Evolutionary conservation across 35 echinoderm and acorn worm genomes (phyloP), one percentile per base, ranked within the genome.

Genomic region (Hemicentrotus pulcherrimus): DNA sequence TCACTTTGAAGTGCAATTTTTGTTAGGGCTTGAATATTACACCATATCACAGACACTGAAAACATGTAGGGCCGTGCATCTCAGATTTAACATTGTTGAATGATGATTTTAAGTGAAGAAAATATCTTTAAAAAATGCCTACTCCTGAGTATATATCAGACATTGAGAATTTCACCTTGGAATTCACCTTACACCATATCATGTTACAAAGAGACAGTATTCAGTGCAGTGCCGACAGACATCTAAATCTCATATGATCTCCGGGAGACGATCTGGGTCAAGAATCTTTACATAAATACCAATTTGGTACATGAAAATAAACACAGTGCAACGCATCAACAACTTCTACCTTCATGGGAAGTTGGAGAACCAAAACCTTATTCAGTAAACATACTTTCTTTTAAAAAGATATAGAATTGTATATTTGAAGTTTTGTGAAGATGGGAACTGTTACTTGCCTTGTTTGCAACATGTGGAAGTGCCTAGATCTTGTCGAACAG

Each of bases 221-320:
- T 78, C 65, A 78, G 22, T 22, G 28, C 28, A 4, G 6, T 78
- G 65, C 65, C 28, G 65, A 78, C 65, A 78, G 65, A 78, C 65
- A 78, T 78, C 65, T 78, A 78, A 78, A 78, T 78, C 22, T 78
- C 19, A 6, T n/a, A 15, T 78, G 65, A 78, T 78, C 65, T 78
- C 65, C 4, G 28, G 35, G 65, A 78, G 65, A 78, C 65, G 28
- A 78, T 78, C 24, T 78, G 28, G 65, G 65, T 78, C 65, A 78
- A n/a, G 65, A 78, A 78, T 78, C 65, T n/a, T 8, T n/a, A n/a
- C 28, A 78, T 78, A 78, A 78, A 78, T n/a, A 78, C 65, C 65
- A 78, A 78, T 78, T 78, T 78, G 65, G 65, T 22, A 78, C 65
- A 78, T 78, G 65, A 78, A 78, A 78, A 78, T 78, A 78, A 78